Percentiles rank a stretch among this genome's conserved stretches.
These are phyloP conservation scores for Acanthurus leucopareius DNA, from an alignment of 2,797 vertebrate species.

Conservation along the genomic window DNA sequence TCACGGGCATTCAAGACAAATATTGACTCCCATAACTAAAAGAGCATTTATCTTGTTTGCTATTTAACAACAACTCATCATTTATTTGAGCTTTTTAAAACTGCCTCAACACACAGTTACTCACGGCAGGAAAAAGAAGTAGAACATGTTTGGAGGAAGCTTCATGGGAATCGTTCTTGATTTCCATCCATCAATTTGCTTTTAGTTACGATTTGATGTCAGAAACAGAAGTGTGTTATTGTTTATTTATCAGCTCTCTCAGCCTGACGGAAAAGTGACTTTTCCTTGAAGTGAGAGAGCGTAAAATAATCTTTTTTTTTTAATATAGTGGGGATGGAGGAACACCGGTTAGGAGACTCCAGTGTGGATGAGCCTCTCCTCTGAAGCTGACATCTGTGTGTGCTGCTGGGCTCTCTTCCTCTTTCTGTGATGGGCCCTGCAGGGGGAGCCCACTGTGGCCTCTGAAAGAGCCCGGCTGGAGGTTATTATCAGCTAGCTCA, in stretches of 20 bases:
- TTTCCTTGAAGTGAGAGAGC: background rate
- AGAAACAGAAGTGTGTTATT: background rate
- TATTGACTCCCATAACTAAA: no score
- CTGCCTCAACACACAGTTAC: background rate
- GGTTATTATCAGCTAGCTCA: constrained; percentile 15
- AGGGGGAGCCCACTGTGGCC: background rate
- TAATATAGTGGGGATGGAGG: constrained; percentile 7
- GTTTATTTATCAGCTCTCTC: background rate
- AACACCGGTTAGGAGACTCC: background rate
- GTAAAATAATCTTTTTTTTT: background rate
- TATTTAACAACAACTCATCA: no score
- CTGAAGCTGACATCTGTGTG: constrained; percentile 10
- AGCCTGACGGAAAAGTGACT: background rate
- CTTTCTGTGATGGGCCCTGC: constrained; percentile 1
- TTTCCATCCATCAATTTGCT: background rate
- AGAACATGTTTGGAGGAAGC: background rate
- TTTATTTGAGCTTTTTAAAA: no score
- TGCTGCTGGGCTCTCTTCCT: constrained; percentile 13
- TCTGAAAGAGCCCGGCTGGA: constrained; percentile 8
- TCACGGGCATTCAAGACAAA: no score
- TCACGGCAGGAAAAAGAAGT: background rate
- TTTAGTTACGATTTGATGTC: background rate
- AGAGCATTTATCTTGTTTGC: no score
- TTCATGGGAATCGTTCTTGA: background rate
- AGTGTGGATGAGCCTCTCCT: constrained; percentile 4